A percentile compares a stretch with the other conserved stretches of the same genome.
phyloP scores from a whole-genome alignment of 53 echinoderm and acorn worm species.

The Echinometra lucunter region DNA sequence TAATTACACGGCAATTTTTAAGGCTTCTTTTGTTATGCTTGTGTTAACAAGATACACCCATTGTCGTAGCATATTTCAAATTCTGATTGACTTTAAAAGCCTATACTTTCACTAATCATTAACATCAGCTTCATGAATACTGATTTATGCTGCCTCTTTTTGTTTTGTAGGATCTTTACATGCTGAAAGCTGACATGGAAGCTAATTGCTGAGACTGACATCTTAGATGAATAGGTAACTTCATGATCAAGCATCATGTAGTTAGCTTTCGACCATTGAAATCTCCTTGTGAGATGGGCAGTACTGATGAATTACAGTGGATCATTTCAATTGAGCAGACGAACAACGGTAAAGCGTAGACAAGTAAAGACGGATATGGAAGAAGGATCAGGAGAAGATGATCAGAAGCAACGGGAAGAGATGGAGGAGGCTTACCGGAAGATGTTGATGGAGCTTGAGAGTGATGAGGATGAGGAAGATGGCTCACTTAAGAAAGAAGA shows the following conservation, averaged over 20 bases:
- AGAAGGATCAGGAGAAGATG: conserved; percentile 38
- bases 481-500: background rate
- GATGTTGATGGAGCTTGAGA: conserved; percentile 52
- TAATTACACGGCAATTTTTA: background rate
- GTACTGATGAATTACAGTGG: conserved; percentile 38
- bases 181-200: conserved; percentile 6
- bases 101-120: background rate
- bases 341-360: background rate
- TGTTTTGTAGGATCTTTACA: background rate
- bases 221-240: background rate
- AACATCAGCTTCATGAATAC: background rate
- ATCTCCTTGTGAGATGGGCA: conserved; percentile 21
- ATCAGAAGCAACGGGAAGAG: conserved; percentile 13
- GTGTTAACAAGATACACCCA: background rate
- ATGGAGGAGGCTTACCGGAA: conserved; percentile 56
- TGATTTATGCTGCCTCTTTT: background rate
- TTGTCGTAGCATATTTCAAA: too few relatives aligned
- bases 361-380: conserved; percentile 18
- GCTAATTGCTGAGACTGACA: background rate
- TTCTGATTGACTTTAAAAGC: too few relatives aligned
- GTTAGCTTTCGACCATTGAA: background rate
- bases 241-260: conserved; percentile 41
- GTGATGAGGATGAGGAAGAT: conserved; percentile 38
- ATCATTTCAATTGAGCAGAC: background rate
- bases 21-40: background rate